Evolutionary conservation across 2,113 vertebrate species (phyloP), one percentile per base, ranked within the genome.

Genomic region (Corythornis madagascariensis): DNA sequence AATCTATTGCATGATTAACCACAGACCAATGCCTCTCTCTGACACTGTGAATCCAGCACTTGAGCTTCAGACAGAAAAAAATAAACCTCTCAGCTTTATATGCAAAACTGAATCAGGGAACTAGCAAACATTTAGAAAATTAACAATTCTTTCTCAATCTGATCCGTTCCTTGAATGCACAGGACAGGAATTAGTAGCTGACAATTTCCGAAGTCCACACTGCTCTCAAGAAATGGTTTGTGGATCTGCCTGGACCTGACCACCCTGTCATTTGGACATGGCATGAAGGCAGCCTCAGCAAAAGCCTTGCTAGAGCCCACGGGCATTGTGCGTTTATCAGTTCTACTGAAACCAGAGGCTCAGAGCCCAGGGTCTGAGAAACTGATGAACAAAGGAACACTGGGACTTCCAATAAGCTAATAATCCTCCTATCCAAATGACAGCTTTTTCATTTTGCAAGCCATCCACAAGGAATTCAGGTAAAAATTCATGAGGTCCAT

Each of bases 311-410:
- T 2, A 17, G 5, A 75, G 28, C 22, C 48, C 48, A 16, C 0
- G 0, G 25, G 22, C 19, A 5, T 9, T 10, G 1, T 43, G 13
- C 70, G 3, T 33, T 65, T 7, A 1, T 13, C 72, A 48, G 1
- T 47, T n/a, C 35, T 53, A 65, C 40, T 63, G 9, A 14, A 87
- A 52, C 17, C 8, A 64, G 65, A 71, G 33, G 33, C 65, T 75
- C 6, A 13, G 56, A 56, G 66, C 55, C 19, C 25, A 64, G 60
- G 21, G 52, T 38, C 57, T 56, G 59, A 77, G 64, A 90, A 88
- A 63, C 11, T 8, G 42, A 78, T 13, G 6, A 72, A 38, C 24
- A 33, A 76, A 77, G 29, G 47, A 45, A 90, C 28, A 24, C 29
- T 61, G 29, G 42, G 38, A 33, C 65, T 57, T 65, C 59, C 52